Evolutionary conservation across 1,140 invertebrate genomes (phyloP).

Genomic region (Zaprionus capensis): DNA sequence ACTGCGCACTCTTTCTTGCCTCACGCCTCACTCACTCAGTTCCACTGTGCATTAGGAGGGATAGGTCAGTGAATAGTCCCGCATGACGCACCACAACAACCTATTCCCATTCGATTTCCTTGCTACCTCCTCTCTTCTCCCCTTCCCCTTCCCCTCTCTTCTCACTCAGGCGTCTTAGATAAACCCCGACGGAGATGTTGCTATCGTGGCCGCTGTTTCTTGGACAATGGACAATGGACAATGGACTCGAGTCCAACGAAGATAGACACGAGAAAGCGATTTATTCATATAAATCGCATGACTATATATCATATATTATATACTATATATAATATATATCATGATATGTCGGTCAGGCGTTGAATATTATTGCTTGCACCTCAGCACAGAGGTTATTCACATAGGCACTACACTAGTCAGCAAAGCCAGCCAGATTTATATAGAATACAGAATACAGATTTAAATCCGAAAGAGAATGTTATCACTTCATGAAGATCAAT

Average conservation of each 20-base stretch:
- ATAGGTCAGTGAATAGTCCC: constrained; percentile 11
- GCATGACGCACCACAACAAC: constrained; percentile 4
- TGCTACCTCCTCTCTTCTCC: not conserved
- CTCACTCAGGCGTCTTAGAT: not conserved
- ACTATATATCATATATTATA: not conserved
- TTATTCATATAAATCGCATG: not conserved
- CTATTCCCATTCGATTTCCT: no score
- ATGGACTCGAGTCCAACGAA: not conserved
- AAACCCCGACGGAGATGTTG: not conserved
- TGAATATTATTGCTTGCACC: not conserved
- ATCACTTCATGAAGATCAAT: no score
- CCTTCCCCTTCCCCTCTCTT: no score
- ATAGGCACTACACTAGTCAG: not conserved
- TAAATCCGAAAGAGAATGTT: no score
- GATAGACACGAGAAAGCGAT: constrained; percentile 1
- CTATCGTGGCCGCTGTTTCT: not conserved
- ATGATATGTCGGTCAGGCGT: not conserved
- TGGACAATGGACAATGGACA: not conserved
- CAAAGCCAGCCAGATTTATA: not conserved
- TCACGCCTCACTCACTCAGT: not conserved
- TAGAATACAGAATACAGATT: no score
- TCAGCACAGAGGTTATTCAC: not conserved
- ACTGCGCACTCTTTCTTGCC: not conserved
- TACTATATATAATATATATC: no score
- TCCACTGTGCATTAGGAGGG: not conserved